Evolutionary conservation across 2,797 vertebrate genomes (phyloP).

Genomic region (Cuniculus paca): DNA sequence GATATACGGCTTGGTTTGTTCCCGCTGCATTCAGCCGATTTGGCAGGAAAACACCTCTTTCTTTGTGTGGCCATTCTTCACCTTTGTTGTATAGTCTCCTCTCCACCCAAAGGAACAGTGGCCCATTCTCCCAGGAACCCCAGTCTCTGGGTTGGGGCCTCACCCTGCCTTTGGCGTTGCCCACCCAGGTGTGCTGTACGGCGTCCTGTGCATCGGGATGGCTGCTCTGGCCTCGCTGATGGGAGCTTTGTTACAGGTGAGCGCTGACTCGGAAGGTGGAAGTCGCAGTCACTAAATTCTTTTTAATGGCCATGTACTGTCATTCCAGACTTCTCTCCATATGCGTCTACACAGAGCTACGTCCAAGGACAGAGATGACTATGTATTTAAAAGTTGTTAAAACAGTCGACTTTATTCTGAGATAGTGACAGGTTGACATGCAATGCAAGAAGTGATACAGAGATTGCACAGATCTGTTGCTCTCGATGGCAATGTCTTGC

Average conservation of each 20-base stretch:
- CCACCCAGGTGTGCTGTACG: conserved; percentile 92
- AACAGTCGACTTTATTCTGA: conserved; percentile 21
- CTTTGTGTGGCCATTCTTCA: neutral
- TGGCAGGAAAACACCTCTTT: conserved; percentile 56
- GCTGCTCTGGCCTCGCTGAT: conserved; percentile 94
- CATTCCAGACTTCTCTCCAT: neutral
- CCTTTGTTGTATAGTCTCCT: neutral
- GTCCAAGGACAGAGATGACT: neutral
- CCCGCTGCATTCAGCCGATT: neutral
- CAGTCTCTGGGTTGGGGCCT: neutral
- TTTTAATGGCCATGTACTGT: neutral
- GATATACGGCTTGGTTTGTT: conserved; percentile 61
- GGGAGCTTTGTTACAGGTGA: conserved; percentile 95
- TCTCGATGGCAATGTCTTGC: neutral
- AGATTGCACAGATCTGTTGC: neutral
- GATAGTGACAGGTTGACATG: neutral
- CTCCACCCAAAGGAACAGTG: neutral
- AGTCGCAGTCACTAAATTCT: neutral
- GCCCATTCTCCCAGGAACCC: conserved; percentile 19
- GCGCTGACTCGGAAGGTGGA: neutral
- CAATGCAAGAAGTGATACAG: neutral
- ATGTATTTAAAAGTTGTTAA: neutral
- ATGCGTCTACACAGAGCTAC: neutral
- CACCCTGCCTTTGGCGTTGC: neutral
- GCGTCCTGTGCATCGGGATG: conserved; percentile 95